These are phyloP conservation scores for Sebastolobus altivelis DNA, from an alignment of 2,797 vertebrate species.

Conservation along the genomic window DNA sequence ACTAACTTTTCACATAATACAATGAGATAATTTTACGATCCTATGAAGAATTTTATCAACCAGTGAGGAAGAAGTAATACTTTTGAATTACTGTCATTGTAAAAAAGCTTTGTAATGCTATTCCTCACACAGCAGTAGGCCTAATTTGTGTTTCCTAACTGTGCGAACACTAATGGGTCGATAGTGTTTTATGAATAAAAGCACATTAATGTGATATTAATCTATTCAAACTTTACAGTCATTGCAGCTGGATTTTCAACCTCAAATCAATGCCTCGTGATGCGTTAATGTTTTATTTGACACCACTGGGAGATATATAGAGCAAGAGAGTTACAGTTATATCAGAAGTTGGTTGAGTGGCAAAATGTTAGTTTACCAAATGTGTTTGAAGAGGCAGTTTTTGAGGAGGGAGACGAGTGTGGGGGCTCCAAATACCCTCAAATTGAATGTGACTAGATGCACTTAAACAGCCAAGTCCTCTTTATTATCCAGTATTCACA, in stretches of 20 bases:
- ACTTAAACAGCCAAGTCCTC: slow-evolving; percentile 3
- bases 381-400: slow-evolving; percentile 5
- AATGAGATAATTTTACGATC: not conserved
- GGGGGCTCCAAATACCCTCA: not conserved
- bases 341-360: not conserved
- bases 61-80: not conserved
- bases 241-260: not conserved
- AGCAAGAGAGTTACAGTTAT: not conserved
- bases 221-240: not conserved
- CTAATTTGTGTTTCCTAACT: not conserved
- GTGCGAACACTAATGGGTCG: not conserved
- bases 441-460: slow-evolving; percentile 19
- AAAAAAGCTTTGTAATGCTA: not conserved
- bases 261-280: not conserved
- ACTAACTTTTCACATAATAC: not conserved
- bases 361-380: not conserved
- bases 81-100: not conserved
- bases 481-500: not conserved
- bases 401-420: not conserved
- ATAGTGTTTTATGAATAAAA: not conserved
- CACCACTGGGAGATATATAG: not conserved
- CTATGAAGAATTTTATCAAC: not conserved
- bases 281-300: not conserved
- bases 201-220: not conserved
- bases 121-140: not conserved